phyloP scores from a whole-genome alignment of 2,797 vertebrate genomes.

The Enteromius fasciolatus region DNA sequence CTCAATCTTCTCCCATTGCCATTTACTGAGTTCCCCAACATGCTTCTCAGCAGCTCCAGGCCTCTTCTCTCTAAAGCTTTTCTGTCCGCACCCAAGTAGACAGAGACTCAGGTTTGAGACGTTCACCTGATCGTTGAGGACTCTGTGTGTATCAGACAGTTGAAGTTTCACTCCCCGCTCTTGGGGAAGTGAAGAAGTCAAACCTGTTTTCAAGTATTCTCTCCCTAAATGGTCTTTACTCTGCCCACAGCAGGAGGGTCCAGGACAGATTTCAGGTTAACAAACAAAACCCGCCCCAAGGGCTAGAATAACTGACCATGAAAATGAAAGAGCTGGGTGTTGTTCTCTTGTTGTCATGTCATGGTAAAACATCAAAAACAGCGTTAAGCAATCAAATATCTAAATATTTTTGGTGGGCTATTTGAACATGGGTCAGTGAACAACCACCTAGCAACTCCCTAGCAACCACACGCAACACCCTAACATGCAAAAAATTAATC shows the following conservation, averaged over 20 bases:
- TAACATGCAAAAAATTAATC: neutral
- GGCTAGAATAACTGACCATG: conserved; percentile 30
- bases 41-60: conserved; percentile 31
- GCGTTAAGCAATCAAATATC: neutral
- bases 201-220: conserved; percentile 54
- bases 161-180: conserved; percentile 13
- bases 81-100: conserved; percentile 17
- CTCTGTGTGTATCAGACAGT: conserved; percentile 32
- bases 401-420: neutral
- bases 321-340: conserved; percentile 29
- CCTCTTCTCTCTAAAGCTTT: conserved; percentile 3
- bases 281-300: conserved; percentile 45
- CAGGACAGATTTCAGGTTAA: conserved; percentile 41
- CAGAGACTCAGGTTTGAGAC: conserved; percentile 24
- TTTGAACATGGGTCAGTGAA: neutral
- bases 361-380: neutral
- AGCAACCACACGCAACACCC: neutral
- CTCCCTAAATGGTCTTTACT: conserved; percentile 17
- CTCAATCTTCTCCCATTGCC: conserved; percentile 45
- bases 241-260: conserved; percentile 23
- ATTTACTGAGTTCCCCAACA: conserved; percentile 34
- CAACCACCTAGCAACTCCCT: neutral
- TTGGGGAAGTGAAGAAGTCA: conserved; percentile 43
- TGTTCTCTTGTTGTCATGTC: neutral
- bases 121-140: conserved; percentile 20